These are phyloP conservation scores for Bicyclus anynana DNA, from an alignment of 1,140 invertebrate genomes.

Conservation along the genomic window DNA sequence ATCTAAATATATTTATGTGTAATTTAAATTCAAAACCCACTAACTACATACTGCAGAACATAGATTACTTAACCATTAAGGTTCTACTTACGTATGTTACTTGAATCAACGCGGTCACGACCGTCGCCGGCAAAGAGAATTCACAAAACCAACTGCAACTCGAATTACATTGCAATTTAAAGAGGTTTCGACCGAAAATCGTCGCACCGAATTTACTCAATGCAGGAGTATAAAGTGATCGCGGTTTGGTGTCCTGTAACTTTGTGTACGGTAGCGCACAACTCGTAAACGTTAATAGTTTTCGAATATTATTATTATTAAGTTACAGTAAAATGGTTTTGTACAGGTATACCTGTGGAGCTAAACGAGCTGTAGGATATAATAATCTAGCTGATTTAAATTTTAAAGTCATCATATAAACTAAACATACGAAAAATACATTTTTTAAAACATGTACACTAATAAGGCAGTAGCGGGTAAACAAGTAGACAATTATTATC, in stretches of 20 bases:
- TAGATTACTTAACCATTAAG: not conserved
- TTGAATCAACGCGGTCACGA: conserved; percentile 4
- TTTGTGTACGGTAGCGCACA: not conserved
- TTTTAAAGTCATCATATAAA: too few species aligned
- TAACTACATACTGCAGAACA: not conserved
- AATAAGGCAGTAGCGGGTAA: too few species aligned
- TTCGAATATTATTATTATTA: too few species aligned
- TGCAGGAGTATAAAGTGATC: not conserved
- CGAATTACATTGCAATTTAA: conserved; percentile 19
- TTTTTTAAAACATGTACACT: too few species aligned
- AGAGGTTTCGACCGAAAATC: conserved; percentile 8
- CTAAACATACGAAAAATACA: too few species aligned
- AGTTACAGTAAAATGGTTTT: too few species aligned
- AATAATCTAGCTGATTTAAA: too few species aligned
- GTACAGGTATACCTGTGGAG: too few species aligned
- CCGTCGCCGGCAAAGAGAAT: conserved; percentile 5
- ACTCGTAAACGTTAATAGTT: too few species aligned
- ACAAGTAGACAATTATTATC: too few species aligned
- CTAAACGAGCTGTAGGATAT: too few species aligned
- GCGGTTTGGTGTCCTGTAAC: not conserved
- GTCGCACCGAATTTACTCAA: conserved; percentile 1
- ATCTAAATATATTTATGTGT: not conserved
- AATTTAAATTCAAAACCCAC: not conserved
- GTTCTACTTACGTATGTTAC: not conserved
- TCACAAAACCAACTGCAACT: conserved; percentile 14